Evolutionary conservation across 1,140 invertebrate genomes (phyloP).

Genomic region (Drosophila pectinifera): DNA sequence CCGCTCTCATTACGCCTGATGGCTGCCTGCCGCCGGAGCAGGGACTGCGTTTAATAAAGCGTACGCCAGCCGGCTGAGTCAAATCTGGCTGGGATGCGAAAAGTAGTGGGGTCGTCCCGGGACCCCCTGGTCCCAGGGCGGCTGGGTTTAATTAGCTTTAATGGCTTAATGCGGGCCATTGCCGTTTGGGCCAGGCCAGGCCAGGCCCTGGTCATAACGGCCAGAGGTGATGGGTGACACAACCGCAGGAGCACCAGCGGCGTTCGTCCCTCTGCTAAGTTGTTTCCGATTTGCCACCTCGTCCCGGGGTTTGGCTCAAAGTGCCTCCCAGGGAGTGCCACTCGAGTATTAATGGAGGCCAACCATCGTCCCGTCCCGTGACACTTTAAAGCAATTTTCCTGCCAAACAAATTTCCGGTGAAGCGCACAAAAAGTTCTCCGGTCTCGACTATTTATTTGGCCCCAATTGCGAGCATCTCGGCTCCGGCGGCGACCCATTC

Average conservation of each 20-base stretch:
- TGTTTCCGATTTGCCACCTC: constrained; percentile 40
- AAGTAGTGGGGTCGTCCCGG: not conserved
- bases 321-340: constrained; percentile 10
- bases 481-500: constrained; percentile 54
- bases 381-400: constrained; percentile 70
- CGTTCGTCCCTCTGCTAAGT: constrained; percentile 9
- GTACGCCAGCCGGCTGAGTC: constrained; percentile 22
- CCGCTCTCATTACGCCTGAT: constrained; percentile 64
- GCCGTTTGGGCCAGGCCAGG: constrained; percentile 22
- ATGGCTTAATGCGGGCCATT: constrained; percentile 62
- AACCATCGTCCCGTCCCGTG: constrained; percentile 9
- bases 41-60: constrained; percentile 64
- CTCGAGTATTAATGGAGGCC: constrained; percentile 59
- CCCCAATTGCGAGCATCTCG: constrained; percentile 60
- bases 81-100: constrained; percentile 8
- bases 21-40: constrained; percentile 19
- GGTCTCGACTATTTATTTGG: constrained; percentile 69
- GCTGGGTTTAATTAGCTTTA: constrained; percentile 73
- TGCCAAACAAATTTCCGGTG: constrained; percentile 59
- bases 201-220: constrained; percentile 24
- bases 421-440: constrained; percentile 58
- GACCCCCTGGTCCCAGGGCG: constrained; percentile 1
- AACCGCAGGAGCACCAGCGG: not conserved
- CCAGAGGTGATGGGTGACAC: constrained; percentile 25
- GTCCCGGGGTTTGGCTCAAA: not conserved